Percentiles rank a stretch among this genome's conserved stretches.
phyloP scores from a whole-genome alignment of 53 echinoderm and acorn worm genomes.

The Henricia sp. region DNA sequence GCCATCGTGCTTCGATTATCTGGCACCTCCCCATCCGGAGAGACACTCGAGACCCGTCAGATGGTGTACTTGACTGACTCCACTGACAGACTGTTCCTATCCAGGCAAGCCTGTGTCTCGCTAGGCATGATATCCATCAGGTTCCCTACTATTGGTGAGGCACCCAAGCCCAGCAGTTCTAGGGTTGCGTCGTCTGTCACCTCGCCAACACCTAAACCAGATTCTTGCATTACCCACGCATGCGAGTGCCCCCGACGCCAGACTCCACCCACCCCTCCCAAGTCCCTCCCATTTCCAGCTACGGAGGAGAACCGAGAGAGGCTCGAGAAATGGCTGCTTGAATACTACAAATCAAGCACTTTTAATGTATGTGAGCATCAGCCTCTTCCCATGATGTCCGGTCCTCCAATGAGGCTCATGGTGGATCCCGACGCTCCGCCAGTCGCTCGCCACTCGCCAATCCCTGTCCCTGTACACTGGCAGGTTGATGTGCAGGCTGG shows the following conservation, averaged over 20 bases:
- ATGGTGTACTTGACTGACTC: slow-evolving; percentile 60
- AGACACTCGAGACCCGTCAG: slow-evolving; percentile 60
- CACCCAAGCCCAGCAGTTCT: not conserved
- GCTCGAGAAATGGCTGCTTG: slow-evolving; percentile 64
- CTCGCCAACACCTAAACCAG: not conserved
- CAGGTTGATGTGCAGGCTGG: slow-evolving; percentile 70
- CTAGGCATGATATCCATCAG: slow-evolving; percentile 57
- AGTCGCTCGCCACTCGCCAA: slow-evolving; percentile 74
- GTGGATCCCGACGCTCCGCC: slow-evolving; percentile 64
- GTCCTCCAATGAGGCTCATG: slow-evolving; percentile 63
- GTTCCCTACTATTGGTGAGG: slow-evolving; percentile 66
- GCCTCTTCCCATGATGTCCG: slow-evolving; percentile 72
- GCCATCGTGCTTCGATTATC: slow-evolving; percentile 38
- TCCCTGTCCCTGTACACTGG: slow-evolving; percentile 75
- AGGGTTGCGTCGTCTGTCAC: not conserved
- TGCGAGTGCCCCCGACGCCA: slow-evolving; percentile 60
- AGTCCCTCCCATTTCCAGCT: slow-evolving; percentile 47
- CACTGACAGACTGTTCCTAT: slow-evolving; percentile 51
- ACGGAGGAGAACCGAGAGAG: slow-evolving; percentile 57
- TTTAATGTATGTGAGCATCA: slow-evolving; percentile 75
- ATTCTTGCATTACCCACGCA: not conserved
- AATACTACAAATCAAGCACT: slow-evolving; percentile 60
- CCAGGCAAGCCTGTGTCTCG: slow-evolving; percentile 52
- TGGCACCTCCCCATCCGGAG: slow-evolving; percentile 25
- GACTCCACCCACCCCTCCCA: slow-evolving; percentile 61